Evolutionary conservation across 35 echinoderm and acorn worm genomes (phyloP).

Genomic region (Ophioderma brevispina): DNA sequence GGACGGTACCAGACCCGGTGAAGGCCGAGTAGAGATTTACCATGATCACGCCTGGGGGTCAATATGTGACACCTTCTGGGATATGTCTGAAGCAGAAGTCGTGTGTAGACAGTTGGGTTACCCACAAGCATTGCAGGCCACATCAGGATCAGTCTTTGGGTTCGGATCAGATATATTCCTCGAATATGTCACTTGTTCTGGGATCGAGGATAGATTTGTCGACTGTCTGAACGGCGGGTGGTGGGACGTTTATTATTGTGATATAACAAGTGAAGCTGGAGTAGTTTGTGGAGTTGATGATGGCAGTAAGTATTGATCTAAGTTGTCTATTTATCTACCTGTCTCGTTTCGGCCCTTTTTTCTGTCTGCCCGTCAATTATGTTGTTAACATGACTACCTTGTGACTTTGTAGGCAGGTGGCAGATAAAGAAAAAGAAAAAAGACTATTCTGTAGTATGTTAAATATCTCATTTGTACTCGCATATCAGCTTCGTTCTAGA

Average conservation of each 20-base stretch:
- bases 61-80: constrained; percentile 57
- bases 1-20: not conserved
- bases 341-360: too few relatives aligned
- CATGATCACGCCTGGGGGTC: constrained; percentile 51
- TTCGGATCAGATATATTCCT: constrained; percentile 34
- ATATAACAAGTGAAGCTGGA: constrained; percentile 13
- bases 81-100: constrained; percentile 34
- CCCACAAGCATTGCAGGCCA: constrained; percentile 12
- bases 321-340: too few relatives aligned
- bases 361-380: too few relatives aligned
- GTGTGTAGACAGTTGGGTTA: constrained; percentile 61
- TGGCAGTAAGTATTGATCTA: not conserved
- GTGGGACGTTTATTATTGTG: not conserved
- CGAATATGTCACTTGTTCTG: constrained; percentile 42
- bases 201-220: not conserved
- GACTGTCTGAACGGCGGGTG: constrained; percentile 11
- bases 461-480: too few relatives aligned
- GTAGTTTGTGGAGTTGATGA: constrained; percentile 10
- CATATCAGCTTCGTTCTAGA: too few relatives aligned
- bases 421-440: too few relatives aligned
- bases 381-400: too few relatives aligned
- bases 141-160: constrained; percentile 28
- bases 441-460: too few relatives aligned
- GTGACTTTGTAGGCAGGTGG: too few relatives aligned
- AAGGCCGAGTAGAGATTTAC: constrained; percentile 64